Conservation (phyloP, 2,888 invertebrate genomes). For the Allophyes oxyacanthae region DNA sequence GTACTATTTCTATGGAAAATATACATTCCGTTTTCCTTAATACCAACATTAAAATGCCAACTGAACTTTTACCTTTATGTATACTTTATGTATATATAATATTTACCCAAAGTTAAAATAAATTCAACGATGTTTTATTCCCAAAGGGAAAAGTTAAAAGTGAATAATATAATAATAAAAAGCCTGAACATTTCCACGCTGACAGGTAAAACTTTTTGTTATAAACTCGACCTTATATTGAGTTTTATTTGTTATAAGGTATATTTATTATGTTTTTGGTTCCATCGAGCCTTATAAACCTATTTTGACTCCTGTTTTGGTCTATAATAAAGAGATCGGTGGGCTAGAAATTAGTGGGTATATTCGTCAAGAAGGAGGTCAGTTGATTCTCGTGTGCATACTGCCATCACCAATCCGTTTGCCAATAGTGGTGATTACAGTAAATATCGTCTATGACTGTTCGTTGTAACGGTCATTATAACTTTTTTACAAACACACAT, state of each 20-base stretch:
- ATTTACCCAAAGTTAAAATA: constrained; percentile 26
- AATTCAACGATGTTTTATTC: constrained; percentile 34
- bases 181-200: constrained; percentile 25
- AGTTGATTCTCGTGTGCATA: no score
- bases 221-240: constrained; percentile 36
- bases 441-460: no score
- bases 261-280: background rate
- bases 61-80: constrained; percentile 4
- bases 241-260: constrained; percentile 39
- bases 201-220: constrained; percentile 43
- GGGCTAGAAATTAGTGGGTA: no score
- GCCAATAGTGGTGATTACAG: no score
- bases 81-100: constrained; percentile 2
- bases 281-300: background rate
- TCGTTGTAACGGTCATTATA: no score
- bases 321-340: no score
- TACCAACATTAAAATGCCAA: background rate
- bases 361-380: no score
- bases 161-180: constrained; percentile 55
- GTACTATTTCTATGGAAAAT: no score
- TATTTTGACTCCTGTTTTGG: background rate
- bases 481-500: no score
- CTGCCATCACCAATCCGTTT: no score
- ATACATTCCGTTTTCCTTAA: background rate
- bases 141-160: constrained; percentile 45